Base-by-base conservation (phyloP, 2,797 vertebrate genomes). In the Epinephelus coioides region DNA sequence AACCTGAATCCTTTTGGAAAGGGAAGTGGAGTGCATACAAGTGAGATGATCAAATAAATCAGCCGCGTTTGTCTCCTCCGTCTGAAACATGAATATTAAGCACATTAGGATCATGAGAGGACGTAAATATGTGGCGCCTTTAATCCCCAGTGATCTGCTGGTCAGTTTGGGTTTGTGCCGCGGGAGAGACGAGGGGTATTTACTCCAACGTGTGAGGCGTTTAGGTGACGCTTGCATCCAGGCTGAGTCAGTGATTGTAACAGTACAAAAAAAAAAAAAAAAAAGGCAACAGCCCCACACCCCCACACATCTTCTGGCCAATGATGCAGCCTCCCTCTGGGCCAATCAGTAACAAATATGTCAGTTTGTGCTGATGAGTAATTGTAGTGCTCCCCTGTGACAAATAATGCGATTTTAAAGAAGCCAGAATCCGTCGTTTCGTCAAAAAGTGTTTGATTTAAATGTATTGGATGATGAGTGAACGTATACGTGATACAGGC, bases 1-100 rank as follows among this genome's bases (percentile, higher is more conserved):
- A 94, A 94, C 91, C 93, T 94, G 94, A 94, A 92, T 94, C 79
- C 78, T 91, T 91, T 90, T 82, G 89, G 93, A 92, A 93, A 91
- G 89, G 89, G 90, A 92, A 92, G 88, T 80, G 87, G 69, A 92
- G 93, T 93, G 93, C 85, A 78, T 82, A 92, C 85, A 90, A 94
- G 92, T 95, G 92, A 93, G 90, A 95, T 95, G 92, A 95, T 94
- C 91, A 83, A 93, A 91, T 93, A 93, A 94, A 94, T 95, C 94
- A 95, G 83, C 86, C 40, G 76, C 80, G 72, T 81, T 84, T 21
- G 88, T 85, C 84, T 79, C 70, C 66, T 83, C 80, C 69, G 82
- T 91, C 86, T 85, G 63, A 76, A 88, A 85, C 85, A 87, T 92
- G 91, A 94, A 94, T 93, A 94, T 94, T 91, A 92, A 92, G 84